Base-by-base conservation (phyloP, 2,797 vertebrate genomes). In the Poeciliopsis paucimaculata region DNA sequence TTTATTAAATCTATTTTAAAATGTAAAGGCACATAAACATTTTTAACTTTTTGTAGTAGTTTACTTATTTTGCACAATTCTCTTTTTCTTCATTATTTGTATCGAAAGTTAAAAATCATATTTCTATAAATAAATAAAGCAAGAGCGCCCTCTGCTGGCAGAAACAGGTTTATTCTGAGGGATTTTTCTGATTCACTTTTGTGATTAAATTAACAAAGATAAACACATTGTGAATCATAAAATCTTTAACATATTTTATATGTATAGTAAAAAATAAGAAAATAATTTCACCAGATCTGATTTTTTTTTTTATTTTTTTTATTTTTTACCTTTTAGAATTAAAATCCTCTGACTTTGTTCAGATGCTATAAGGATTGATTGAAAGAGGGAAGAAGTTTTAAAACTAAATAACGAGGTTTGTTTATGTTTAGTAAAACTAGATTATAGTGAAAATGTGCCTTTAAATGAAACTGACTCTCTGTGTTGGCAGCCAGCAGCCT, bases 81-180 rank as follows among this genome's bases (percentile, higher is more conserved):
- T 62, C 28, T 34, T 2, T 62, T 31, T 62, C 28, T 28, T 60
- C 26, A 60, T 60, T 28, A 1, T 60, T 60, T 28, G 31, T 62
- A 2, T 9, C 34, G 60, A 62, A 11, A 2, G 31, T 62, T 16
- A 28, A 57, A 57, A 62, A 34, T 62, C 57, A 1, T 10, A 8
- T 34, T 62, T 62, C 12, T 60, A 31, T 15, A 31, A 60, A 60
- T 1, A 18, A 20, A 23, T 34, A 6, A 18, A 64, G 60, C 60
- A 16, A 6, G 78, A 76, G 1, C 89, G 64, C 90, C 90, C 86
- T 87, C 92, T 92, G 10, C 81, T 90, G 92, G 1, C 13, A 39
- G 47, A 51, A 60, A n/a, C 31, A 70, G 31, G 1, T 53, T 26
- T 8, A 55, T 18, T 15, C 4, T 74, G 6, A 78, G 73, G 16